Evolutionary conservation across 1,140 invertebrate species (phyloP), one percentile per base, ranked within the genome.

Genomic region (Drosophila subobscura): DNA sequence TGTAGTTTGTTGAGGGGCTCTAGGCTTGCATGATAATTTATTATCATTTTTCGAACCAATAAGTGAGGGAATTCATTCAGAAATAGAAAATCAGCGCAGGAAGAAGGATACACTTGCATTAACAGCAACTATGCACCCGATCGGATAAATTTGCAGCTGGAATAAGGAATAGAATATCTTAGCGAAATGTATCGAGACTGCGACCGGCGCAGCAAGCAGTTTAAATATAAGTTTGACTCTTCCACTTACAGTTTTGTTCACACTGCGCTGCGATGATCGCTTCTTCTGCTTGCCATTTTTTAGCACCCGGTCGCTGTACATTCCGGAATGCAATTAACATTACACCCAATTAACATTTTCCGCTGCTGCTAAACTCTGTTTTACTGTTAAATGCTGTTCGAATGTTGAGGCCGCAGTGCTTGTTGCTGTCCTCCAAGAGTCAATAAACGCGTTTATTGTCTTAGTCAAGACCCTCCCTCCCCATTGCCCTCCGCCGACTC

Each of bases 391-490:
- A 52, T 55, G 81, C 72, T 73, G 63, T 63, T 77, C 50, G 61
- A 65, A 64, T 74, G 74, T 72, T 73, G 72, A 84, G 70, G 46
- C 33, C 23, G 57, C 45, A 45, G 53, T 49, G 22, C 46, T 58
- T 57, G 66, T 66, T 67, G 74, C 74, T 50, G 37, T 47, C 56
- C 57, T 53, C 63, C 80, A 79, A 88, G 33, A 86, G 83, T 88
- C 83, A 86, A 86, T 86, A 86, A 86, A 86, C 83, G 83, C 83
- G 83, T 83, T 86, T 86, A 86, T 86, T 86, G 81, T 88, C 78
- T 88, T 86, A 81, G 53, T 54, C 72, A 55, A 56, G 25, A 47
- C 14, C 10, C 27, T 33, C 51, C 29, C 37, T 1, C 27, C 6
- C 29, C 33, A 37, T 12, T 37, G 33, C 41, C 14, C 27, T 22